These are phyloP conservation scores for Actinemys pallida DNA, from an alignment of 2,113 vertebrate genomes.

Conservation along the genomic window DNA sequence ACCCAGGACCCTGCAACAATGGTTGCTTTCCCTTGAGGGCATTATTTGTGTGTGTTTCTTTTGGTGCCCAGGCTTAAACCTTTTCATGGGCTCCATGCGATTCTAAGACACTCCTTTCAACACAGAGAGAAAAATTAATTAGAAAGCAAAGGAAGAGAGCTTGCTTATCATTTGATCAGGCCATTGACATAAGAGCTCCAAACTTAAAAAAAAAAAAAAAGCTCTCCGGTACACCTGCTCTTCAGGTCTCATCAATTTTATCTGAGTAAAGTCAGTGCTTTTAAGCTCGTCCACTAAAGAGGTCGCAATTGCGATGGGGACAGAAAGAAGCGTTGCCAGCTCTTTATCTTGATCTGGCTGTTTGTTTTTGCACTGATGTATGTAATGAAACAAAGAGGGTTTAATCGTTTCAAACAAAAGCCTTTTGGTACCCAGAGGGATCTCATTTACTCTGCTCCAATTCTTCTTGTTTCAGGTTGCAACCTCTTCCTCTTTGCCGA, in stretches of 20 bases:
- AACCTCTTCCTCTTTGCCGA: constrained; percentile 73
- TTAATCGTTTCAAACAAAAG: constrained; percentile 84
- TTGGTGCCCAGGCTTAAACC: constrained; percentile 42
- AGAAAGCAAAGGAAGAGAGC: constrained; percentile 73
- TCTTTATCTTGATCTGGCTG: constrained; percentile 82
- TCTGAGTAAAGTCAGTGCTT: constrained; percentile 67
- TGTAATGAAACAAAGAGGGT: constrained; percentile 87
- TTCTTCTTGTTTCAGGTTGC: constrained; percentile 80
- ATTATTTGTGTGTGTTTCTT: constrained; percentile 34
- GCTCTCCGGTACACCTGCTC: constrained; percentile 81
- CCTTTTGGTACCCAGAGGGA: constrained; percentile 80
- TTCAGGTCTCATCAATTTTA: constrained; percentile 79
- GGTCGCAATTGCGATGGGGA: constrained; percentile 70
- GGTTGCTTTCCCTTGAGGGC: not conserved
- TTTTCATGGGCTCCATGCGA: constrained; percentile 42
- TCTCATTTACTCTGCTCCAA: constrained; percentile 81
- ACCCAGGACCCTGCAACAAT: not conserved
- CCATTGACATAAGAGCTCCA: constrained; percentile 81
- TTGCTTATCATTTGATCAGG: constrained; percentile 81
- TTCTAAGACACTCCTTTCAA: constrained; percentile 69
- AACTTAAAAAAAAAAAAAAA: constrained; percentile 52
- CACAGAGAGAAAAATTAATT: constrained; percentile 79
- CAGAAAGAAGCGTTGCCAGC: constrained; percentile 71
- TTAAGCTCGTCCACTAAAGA: constrained; percentile 75
- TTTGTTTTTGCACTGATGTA: constrained; percentile 83